Base-by-base conservation (phyloP, 2,888 invertebrate genomes). In the Vanessa cardui region DNA sequence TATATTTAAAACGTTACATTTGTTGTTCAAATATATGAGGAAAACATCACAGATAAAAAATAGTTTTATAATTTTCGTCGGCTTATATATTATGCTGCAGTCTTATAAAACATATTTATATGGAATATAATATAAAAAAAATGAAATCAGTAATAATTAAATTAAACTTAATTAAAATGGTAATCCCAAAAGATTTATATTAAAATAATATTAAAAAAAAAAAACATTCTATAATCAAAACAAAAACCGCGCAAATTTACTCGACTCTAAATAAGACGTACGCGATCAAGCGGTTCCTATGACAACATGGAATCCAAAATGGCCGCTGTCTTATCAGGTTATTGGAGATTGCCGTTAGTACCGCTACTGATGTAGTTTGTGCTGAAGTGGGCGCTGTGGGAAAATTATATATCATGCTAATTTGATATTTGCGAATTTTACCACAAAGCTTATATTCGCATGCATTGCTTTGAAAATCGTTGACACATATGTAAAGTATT, bases 231-330 rank as follows among this genome's bases (percentile, higher is more conserved):
- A 39, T 50, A 26, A 15, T 21, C 50, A 50, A 20, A 21, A 20
- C 20, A 21, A 50, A 50, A 50, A 15, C 15, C 21, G 21, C 26
- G 50, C 9, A 20, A 50, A 21, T 20, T 21, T 9, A 21, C 15
- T 20, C 12, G 12, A 15, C n/a, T 45, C n/a, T 64, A 72, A 70
- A 63, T 64, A 60, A 67, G 70, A 80, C 84, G 82, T 81, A 85
- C 85, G 83, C 82, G 78, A 80, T 39, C 39, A 81, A 80, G 81
- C 82, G 78, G 86, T 88, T 85, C 83, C 87, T 82, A 87, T 83
- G 80, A 82, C 80, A 80, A 88, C 84, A 79, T 69, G 80, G 84
- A 86, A 87, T 89, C 80, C 87, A 90, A 89, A 68, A 90, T 89
- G 90, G 89, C 89, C 73, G 83, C 74, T 69, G 69, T 79, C 75